Evolutionary conservation across 2,888 invertebrate species (phyloP).

Genomic region (Dexiosoma caninum): DNA sequence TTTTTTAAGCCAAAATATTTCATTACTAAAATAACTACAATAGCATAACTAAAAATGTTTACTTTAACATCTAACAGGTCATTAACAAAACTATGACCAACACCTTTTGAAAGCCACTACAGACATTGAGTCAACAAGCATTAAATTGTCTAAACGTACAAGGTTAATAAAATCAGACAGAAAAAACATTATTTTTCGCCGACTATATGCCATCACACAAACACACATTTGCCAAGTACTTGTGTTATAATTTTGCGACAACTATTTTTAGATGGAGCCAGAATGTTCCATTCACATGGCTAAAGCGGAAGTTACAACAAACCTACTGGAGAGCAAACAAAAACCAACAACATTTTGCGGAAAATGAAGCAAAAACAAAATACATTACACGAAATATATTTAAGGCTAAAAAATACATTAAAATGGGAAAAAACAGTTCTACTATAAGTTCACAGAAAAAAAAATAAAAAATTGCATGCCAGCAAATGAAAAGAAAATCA

Average conservation of each 20-base stretch:
- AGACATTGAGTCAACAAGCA: constrained; percentile 39
- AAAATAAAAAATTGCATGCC: constrained; percentile 37
- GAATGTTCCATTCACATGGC: not conserved
- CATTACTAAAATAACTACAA: not conserved
- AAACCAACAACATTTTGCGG: not conserved
- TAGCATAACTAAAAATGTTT: not conserved
- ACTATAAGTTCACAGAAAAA: constrained; percentile 6
- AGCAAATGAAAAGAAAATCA: constrained; percentile 13
- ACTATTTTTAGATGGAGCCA: constrained; percentile 42
- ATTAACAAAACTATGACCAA: not conserved
- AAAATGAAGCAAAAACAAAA: not conserved
- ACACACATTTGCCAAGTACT: not conserved
- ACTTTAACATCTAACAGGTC: constrained; percentile 17
- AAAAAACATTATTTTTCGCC: not conserved
- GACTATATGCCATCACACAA: not conserved
- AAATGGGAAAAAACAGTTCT: not conserved
- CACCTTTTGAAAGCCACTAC: not conserved
- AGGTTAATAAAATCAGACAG: constrained; percentile 48
- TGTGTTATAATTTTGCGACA: not conserved
- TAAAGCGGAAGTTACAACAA: not conserved
- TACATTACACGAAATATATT: not conserved
- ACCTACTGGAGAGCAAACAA: not conserved
- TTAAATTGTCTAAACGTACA: constrained; percentile 17
- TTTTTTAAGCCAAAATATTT: too few relatives aligned
- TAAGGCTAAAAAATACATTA: not conserved